Conservation (phyloP, 2,888 invertebrate genomes). For the Leptinotarsa peninsularis region DNA sequence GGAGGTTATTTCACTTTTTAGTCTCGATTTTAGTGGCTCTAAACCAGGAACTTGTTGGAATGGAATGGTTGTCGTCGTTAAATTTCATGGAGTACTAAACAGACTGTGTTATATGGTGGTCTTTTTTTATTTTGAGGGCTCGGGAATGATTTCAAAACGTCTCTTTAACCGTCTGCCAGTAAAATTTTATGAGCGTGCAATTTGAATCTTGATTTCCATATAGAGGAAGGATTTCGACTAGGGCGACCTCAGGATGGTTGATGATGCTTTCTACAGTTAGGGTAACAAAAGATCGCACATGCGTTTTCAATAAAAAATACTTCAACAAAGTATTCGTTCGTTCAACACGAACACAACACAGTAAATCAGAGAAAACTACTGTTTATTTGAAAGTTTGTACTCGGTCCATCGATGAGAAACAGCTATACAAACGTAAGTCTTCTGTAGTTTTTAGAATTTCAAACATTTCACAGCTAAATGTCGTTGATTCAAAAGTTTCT, state of each 20-base stretch:
- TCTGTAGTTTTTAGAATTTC: too few species aligned
- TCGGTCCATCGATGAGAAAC: too few species aligned
- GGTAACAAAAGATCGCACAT: too few species aligned
- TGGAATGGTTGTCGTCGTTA: conserved; percentile 63
- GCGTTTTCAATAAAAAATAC: too few species aligned
- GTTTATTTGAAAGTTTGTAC: too few species aligned
- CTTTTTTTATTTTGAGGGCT: conserved; percentile 51
- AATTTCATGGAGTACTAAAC: conserved; percentile 65
- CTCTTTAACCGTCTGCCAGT: conserved; percentile 56
- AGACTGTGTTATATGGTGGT: conserved; percentile 58
- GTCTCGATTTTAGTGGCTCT: conserved; percentile 57
- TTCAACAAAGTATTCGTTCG: too few species aligned
- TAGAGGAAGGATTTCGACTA: conserved; percentile 15
- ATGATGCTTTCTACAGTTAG: too few species aligned
- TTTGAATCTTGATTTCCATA: conserved; percentile 43
- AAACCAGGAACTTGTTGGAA: conserved; percentile 63
- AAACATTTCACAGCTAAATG: too few species aligned
- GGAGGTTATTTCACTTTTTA: conserved; percentile 55
- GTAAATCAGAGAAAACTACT: too few species aligned
- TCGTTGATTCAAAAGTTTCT: too few species aligned
- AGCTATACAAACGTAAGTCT: too few species aligned
- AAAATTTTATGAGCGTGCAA: conserved; percentile 51
- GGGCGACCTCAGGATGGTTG: not conserved
- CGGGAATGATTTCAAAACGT: conserved; percentile 57
- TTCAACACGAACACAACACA: too few species aligned